Percentiles rank a stretch among this genome's conserved stretches.
Conservation (phyloP, 2,888 invertebrate species). For the Stenichneumon culpator region DNA sequence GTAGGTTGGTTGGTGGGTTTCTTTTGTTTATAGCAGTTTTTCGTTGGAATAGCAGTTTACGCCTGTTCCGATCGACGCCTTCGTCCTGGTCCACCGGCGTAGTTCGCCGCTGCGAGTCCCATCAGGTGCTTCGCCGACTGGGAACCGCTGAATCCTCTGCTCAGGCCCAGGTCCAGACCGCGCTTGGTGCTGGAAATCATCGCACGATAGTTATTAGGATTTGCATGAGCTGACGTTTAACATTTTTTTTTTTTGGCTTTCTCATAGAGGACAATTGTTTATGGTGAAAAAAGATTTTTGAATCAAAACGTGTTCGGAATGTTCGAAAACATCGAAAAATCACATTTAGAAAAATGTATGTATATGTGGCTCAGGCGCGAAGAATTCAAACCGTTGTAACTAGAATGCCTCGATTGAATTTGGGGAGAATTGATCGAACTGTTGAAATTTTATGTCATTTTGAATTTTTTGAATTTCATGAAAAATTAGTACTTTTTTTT, state of each 20-base stretch:
- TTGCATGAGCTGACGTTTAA: neutral
- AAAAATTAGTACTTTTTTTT: neutral
- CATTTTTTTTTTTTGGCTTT: too few relatives aligned
- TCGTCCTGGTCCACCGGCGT: conserved; percentile 95
- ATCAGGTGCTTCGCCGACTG: conserved; percentile 96
- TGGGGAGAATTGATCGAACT: too few relatives aligned
- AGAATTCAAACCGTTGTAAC: too few relatives aligned
- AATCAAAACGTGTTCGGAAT: too few relatives aligned
- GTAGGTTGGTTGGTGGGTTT: conserved; percentile 4
- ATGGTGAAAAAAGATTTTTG: too few relatives aligned
- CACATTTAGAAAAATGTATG: neutral
- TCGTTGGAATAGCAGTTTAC: conserved; percentile 70
- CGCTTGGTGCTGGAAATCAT: conserved; percentile 90
- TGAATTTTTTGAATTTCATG: too few relatives aligned
- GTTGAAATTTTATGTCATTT: too few relatives aligned
- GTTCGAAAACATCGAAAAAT: too few relatives aligned
- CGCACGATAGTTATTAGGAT: conserved; percentile 23
- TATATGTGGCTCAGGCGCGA: too few relatives aligned
- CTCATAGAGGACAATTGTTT: too few relatives aligned
- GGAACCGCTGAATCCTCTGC: conserved; percentile 95
- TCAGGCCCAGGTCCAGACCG: conserved; percentile 94
- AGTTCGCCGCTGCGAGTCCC: conserved; percentile 96
- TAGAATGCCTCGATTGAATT: too few relatives aligned
- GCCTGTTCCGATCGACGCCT: conserved; percentile 89
- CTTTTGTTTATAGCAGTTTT: conserved; percentile 21